Base-by-base conservation (phyloP, 35 echinoderm and acorn worm species). In the Eucidaris tribuloides region DNA sequence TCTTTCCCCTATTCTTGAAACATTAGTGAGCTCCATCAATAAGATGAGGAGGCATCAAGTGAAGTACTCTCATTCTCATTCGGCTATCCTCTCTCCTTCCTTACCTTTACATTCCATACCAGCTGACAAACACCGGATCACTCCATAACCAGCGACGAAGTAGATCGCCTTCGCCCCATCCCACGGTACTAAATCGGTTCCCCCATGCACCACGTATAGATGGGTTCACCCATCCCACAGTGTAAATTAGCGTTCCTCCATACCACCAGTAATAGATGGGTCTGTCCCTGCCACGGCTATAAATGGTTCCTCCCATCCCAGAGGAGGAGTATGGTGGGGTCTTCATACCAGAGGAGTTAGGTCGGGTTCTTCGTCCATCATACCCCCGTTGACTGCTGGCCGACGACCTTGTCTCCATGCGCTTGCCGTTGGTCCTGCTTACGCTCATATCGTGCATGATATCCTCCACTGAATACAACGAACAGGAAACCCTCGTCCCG, bases 211-310 rank as follows among this genome's bases (percentile, higher is more conserved):
- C n/a, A n/a, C n/a, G n/a, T n/a, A n/a, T n/a, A n/a, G n/a, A n/a
- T n/a, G n/a, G 70, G 46, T 20, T 42, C 46, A 18, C 70, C 70
- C 70, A 76, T 23, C 22, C 70, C 46, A 7, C 70, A 36, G 40
- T 42, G 38, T 84, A 84, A 17, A 84, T 84, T 19, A 39, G n/a
- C n/a, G 27, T 20, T 84, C 65, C 27, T 84, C 65, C 42, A 45
- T 65, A 1, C 63, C 82, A 11, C 41, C 15, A 6, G 82, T 60
- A 5, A n/a, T 84, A 84, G 18, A 71, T 32, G 2, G 82, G 70
- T 42, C 19, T 42, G 40, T 24, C 70, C 70, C 70, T 42, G 35
- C 22, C 70, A 42, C 19, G 36, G 36, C 46, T 42, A 49, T 84
- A 84, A 17, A 84, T 84, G n/a, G 61, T 31, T 20, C 71, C 65